phyloP scores from a whole-genome alignment of 2,797 vertebrate genomes.

The Erithacus rubecula region DNA sequence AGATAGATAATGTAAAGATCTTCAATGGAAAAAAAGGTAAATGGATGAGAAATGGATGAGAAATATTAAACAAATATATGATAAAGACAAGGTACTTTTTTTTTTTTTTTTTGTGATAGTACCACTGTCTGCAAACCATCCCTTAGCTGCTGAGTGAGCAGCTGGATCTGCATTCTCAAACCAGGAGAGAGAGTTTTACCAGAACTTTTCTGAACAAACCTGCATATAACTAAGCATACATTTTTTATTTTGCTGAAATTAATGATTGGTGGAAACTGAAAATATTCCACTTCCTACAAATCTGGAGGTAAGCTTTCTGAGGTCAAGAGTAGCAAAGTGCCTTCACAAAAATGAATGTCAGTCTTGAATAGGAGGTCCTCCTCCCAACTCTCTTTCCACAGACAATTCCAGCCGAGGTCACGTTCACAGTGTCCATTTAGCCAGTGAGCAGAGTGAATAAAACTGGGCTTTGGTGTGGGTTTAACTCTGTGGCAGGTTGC shows the following conservation, averaged over 20 bases:
- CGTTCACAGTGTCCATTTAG: not conserved
- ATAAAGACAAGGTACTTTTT: not conserved
- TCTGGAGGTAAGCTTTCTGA: not conserved
- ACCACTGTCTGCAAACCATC: not conserved
- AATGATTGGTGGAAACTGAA: not conserved
- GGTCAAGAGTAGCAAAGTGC: not conserved
- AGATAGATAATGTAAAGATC: not conserved
- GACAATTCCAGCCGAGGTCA: not conserved
- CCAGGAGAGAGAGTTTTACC: not conserved
- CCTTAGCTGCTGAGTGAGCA: not conserved
- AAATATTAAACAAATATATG: not conserved
- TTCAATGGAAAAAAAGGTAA: not conserved
- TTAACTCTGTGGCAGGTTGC: not conserved
- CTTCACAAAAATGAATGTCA: not conserved
- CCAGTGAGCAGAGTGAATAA: not conserved
- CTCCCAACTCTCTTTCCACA: not conserved
- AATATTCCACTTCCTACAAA: not conserved
- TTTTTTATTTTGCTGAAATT: not conserved
- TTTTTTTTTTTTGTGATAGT: not conserved
- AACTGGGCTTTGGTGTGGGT: not conserved
- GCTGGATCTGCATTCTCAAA: not conserved
- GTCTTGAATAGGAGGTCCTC: not conserved
- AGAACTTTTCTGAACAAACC: not conserved
- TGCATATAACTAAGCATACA: not conserved
- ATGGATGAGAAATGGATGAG: not conserved